A percentile compares a stretch with the other conserved stretches of the same genome.
phyloP scores from a whole-genome alignment of 2,113 vertebrate genomes.

The Dendrocopos noguchii region DNA sequence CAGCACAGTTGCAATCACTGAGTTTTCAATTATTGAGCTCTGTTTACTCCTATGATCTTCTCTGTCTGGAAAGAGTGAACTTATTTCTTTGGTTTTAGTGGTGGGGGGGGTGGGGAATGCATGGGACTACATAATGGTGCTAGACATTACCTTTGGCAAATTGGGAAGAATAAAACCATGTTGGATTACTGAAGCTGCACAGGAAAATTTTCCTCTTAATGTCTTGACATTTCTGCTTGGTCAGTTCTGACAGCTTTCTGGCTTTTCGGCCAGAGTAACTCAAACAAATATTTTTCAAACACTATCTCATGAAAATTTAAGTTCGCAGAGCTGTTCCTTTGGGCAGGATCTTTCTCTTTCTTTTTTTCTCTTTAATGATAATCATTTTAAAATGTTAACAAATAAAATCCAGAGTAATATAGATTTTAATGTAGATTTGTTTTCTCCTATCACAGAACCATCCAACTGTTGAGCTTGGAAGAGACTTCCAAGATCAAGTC shows the following conservation, averaged over 20 bases:
- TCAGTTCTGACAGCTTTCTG: constrained; percentile 7
- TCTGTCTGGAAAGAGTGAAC: not conserved
- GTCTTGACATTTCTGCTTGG: not conserved
- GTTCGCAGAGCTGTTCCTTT: not conserved
- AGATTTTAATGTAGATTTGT: not conserved
- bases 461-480: not conserved
- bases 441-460: not conserved
- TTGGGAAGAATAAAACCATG: not conserved
- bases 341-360: not conserved
- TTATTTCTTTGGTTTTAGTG: not conserved
- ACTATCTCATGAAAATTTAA: not conserved
- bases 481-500: no score
- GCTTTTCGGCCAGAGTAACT: not conserved
- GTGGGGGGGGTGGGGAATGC: not conserved
- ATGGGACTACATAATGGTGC: not conserved
- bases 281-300: not conserved
- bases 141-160: not conserved
- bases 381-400: no score
- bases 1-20: not conserved
- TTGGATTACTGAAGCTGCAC: not conserved
- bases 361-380: not conserved
- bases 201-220: not conserved
- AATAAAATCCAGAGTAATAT: not conserved
- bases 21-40: not conserved
- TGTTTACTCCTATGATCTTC: not conserved